Conservation (phyloP, 1,140 invertebrate genomes). For the Sycobia sp. region DNA sequence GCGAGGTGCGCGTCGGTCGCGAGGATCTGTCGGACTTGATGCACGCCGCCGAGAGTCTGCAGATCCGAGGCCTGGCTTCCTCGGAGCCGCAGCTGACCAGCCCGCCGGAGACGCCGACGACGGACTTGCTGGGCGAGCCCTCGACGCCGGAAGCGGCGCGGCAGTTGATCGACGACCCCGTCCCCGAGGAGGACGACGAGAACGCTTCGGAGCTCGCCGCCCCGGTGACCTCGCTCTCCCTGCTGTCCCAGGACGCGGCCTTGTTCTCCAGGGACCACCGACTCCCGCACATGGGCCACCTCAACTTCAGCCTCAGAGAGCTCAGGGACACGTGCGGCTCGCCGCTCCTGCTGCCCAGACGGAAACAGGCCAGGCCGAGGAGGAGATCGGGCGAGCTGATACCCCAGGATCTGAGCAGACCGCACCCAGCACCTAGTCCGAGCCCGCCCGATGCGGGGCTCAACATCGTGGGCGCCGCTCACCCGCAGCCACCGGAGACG, state of each 20-base stretch:
- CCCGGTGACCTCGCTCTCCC: constrained; percentile 16
- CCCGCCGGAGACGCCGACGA: constrained; percentile 64
- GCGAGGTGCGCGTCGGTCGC: constrained; percentile 84
- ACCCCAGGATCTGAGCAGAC: constrained; percentile 66
- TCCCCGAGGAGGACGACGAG: constrained; percentile 35
- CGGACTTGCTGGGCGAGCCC: constrained; percentile 62
- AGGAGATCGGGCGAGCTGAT: constrained; percentile 77
- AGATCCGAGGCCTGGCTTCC: constrained; percentile 78
- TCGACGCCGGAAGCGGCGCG: constrained; percentile 63
- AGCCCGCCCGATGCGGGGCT: constrained; percentile 51
- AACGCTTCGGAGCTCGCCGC: constrained; percentile 37
- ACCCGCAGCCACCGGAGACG: constrained; percentile 41
- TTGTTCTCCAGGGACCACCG: constrained; percentile 33
- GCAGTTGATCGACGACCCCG: constrained; percentile 22
- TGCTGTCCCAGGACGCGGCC: background rate
- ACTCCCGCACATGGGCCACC: constrained; percentile 50
- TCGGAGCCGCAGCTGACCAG: constrained; percentile 65
- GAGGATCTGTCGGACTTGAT: constrained; percentile 81
- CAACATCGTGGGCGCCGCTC: constrained; percentile 42
- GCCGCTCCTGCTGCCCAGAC: constrained; percentile 70
- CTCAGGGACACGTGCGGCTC: constrained; percentile 64
- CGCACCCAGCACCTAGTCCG: constrained; percentile 49
- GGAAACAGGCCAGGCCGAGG: constrained; percentile 81
- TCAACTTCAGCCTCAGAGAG: constrained; percentile 56
- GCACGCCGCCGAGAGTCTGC: constrained; percentile 83